Evolutionary conservation across 2,113 vertebrate genomes (phyloP).

Genomic region (Melanerpes aurifrons): DNA sequence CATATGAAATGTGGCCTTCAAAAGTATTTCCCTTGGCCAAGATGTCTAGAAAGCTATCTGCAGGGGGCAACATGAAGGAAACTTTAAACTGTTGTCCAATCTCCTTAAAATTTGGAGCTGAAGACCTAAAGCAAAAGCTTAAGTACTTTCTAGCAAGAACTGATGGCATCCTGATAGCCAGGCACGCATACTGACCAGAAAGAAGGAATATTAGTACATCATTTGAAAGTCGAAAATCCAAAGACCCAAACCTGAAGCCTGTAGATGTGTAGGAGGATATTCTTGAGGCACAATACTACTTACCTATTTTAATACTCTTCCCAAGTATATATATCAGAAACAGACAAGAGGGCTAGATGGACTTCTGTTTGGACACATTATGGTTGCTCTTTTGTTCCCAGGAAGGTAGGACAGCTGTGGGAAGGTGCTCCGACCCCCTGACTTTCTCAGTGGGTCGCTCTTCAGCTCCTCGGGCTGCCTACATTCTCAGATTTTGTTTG

Average conservation of each 20-base stretch:
- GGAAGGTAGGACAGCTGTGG: neutral
- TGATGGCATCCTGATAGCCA: neutral
- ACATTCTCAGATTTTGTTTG: accelerated
- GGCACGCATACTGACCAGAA: neutral
- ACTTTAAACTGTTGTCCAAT: neutral
- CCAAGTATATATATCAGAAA: neutral
- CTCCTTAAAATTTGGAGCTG: neutral
- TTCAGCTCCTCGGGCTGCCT: accelerated
- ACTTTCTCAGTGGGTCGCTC: neutral
- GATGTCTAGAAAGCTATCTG: neutral
- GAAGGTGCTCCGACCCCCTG: neutral
- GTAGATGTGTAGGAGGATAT: neutral
- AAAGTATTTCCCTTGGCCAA: neutral
- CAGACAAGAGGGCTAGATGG: neutral
- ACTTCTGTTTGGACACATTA: accelerated
- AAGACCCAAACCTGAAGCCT: neutral
- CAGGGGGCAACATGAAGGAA: neutral
- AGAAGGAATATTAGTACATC: neutral
- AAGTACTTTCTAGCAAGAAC: neutral
- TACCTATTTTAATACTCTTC: neutral
- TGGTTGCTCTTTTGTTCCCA: neutral
- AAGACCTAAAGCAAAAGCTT: neutral
- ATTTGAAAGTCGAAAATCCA: neutral
- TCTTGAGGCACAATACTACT: neutral
- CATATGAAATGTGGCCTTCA: accelerated